phyloP scores from a whole-genome alignment of 1,140 invertebrate genomes.

The Sminthurinus signatus region DNA sequence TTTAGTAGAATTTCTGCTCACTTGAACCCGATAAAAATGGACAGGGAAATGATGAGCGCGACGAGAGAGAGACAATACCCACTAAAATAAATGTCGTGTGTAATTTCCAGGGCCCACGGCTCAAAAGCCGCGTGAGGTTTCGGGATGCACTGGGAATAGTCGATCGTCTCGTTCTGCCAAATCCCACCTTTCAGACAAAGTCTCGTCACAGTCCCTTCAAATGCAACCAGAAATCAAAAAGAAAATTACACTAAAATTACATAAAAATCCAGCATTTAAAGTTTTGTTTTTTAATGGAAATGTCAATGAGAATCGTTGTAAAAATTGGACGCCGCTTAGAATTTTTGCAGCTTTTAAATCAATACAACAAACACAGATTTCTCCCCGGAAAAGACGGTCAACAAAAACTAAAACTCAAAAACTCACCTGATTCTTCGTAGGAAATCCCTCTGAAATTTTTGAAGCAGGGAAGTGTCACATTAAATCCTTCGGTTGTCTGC shows the following conservation, averaged over 20 bases:
- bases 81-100: constrained; percentile 35
- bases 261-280: no score
- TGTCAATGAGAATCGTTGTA: no score
- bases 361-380: no score
- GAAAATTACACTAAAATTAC: no score
- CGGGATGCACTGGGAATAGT: background rate
- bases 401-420: no score
- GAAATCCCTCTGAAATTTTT: constrained; percentile 65
- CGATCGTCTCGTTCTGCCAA: constrained; percentile 26
- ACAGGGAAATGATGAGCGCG: constrained; percentile 65
- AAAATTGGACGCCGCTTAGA: no score
- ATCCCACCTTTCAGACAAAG: constrained; percentile 21
- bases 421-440: constrained; percentile 58
- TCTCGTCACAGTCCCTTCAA: constrained; percentile 26
- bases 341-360: no score
- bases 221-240: background rate
- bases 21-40: constrained; percentile 78
- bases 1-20: constrained; percentile 49
- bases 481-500: constrained; percentile 55
- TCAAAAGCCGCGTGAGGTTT: background rate
- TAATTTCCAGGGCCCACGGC: constrained; percentile 6
- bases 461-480: constrained; percentile 63
- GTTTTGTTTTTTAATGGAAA: no score
- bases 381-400: no score
- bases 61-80: constrained; percentile 54